Conservation (phyloP, 1,140 invertebrate species). For the Camponotus vicinus region DNA sequence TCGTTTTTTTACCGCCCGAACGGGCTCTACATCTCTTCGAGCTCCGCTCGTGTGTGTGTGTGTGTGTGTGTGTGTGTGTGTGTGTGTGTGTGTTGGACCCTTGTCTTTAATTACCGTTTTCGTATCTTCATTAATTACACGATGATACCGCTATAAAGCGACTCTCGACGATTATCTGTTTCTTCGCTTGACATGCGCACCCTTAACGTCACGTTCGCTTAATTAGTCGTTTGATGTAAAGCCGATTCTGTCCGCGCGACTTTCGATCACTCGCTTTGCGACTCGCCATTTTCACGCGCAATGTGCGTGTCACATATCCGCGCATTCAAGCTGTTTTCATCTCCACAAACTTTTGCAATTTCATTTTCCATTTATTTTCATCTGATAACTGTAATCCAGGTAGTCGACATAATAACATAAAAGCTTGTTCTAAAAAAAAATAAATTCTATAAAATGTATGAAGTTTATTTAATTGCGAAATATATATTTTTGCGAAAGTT, state of each 20-base stretch:
- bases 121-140: constrained; percentile 1
- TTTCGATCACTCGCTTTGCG: neutral
- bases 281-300: constrained; percentile 5
- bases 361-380: constrained; percentile 6
- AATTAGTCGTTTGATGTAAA: constrained; percentile 23
- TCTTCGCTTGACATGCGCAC: neutral
- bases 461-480: neutral
- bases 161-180: neutral
- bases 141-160: constrained; percentile 3
- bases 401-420: neutral
- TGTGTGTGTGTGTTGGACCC: neutral
- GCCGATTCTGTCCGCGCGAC: neutral
- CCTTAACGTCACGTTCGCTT: neutral
- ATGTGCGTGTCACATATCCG: neutral
- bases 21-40: constrained; percentile 59
- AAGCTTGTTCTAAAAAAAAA: neutral
- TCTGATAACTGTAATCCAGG: neutral
- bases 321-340: neutral
- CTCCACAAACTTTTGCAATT: constrained; percentile 18
- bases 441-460: neutral
- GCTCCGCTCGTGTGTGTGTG: neutral
- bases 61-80: neutral
- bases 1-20: constrained; percentile 51
- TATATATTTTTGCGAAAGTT: neutral
- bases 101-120: constrained; percentile 29